phyloP scores from a whole-genome alignment of 2,888 invertebrate species.

The Drosophila histrio region DNA sequence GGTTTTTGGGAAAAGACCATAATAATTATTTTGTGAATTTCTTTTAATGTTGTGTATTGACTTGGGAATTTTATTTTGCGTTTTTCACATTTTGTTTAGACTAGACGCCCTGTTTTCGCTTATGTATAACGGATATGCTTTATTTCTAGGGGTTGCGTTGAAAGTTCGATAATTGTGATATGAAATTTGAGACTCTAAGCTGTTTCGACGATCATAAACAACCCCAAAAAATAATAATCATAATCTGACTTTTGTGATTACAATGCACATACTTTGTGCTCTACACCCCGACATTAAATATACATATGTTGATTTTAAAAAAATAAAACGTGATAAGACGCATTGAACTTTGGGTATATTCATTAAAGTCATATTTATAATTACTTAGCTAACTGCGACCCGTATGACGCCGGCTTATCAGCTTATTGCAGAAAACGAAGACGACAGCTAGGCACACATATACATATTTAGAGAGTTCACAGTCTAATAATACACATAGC shows the following conservation, averaged over 20 bases:
- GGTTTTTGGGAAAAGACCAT: conserved; percentile 22
- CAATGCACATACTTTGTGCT: too few relatives aligned
- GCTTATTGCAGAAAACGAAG: conserved; percentile 28
- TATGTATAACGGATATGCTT: background rate
- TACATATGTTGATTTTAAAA: too few relatives aligned
- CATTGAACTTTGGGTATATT: conserved; percentile 54
- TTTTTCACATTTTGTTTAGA: conserved; percentile 6
- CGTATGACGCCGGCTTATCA: conserved; percentile 60
- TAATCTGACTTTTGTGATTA: conserved; percentile 49
- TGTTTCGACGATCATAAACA: conserved; percentile 19
- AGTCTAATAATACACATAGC: conserved; percentile 48
- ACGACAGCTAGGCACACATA: conserved; percentile 23
- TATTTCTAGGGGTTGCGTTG: conserved; percentile 48
- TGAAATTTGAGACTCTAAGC: conserved; percentile 32
- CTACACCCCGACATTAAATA: too few relatives aligned
- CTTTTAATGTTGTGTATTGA: conserved; percentile 14
- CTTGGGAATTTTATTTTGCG: conserved; percentile 28
- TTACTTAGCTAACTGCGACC: conserved; percentile 45
- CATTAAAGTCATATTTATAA: conserved; percentile 70
- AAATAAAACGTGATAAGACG: too few relatives aligned
- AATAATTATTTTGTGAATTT: conserved; percentile 3
- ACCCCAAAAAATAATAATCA: conserved; percentile 29
- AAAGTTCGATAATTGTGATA: conserved; percentile 28
- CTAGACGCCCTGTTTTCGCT: conserved; percentile 23
- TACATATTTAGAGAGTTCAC: conserved; percentile 38